A percentile compares a stretch with the other conserved stretches of the same genome.
phyloP scores from a whole-genome alignment of 35 echinoderm and acorn worm species.

The Acanthaster planci region DNA sequence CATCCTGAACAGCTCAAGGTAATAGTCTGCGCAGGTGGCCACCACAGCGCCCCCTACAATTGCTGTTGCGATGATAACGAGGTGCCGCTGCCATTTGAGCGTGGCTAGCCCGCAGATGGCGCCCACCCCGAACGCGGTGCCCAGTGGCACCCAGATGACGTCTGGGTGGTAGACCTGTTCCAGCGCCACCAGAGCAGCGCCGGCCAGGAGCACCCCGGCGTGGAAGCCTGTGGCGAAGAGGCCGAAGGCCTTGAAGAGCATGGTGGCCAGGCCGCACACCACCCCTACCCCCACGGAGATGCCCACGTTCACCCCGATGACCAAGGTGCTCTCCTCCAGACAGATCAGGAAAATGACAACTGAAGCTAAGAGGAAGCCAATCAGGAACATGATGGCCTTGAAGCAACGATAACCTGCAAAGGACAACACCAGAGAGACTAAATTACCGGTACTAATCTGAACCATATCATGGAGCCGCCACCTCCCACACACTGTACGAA shows the following conservation, averaged over 20 bases:
- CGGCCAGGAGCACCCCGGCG: conserved; percentile 71
- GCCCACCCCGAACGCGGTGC: conserved; percentile 50
- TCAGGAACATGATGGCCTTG: conserved; percentile 95
- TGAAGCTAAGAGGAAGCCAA: conserved; percentile 90
- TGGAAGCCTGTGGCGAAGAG: conserved; percentile 96
- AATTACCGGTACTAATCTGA: neutral
- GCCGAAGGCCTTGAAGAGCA: conserved; percentile 83
- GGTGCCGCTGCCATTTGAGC: conserved; percentile 42
- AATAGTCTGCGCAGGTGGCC: conserved; percentile 76
- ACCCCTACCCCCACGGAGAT: conserved; percentile 86
- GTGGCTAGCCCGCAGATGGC: conserved; percentile 46
- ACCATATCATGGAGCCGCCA: too few relatives aligned
- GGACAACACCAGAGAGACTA: conserved; percentile 25
- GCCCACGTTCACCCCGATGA: conserved; percentile 70
- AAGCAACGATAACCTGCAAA: conserved; percentile 95
- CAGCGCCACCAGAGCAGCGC: conserved; percentile 66
- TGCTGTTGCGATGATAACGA: conserved; percentile 66
- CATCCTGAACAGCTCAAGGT: conserved; percentile 82
- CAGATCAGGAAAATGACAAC: conserved; percentile 85
- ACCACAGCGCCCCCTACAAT: conserved; percentile 81
- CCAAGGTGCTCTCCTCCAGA: conserved; percentile 71
- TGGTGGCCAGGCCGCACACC: conserved; percentile 90
- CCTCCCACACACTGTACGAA: too few relatives aligned
- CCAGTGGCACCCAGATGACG: conserved; percentile 53
- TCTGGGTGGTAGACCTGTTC: conserved; percentile 72